These are phyloP conservation scores for Actinemys pallida DNA, from an alignment of 2,113 vertebrate genomes.

Conservation along the genomic window DNA sequence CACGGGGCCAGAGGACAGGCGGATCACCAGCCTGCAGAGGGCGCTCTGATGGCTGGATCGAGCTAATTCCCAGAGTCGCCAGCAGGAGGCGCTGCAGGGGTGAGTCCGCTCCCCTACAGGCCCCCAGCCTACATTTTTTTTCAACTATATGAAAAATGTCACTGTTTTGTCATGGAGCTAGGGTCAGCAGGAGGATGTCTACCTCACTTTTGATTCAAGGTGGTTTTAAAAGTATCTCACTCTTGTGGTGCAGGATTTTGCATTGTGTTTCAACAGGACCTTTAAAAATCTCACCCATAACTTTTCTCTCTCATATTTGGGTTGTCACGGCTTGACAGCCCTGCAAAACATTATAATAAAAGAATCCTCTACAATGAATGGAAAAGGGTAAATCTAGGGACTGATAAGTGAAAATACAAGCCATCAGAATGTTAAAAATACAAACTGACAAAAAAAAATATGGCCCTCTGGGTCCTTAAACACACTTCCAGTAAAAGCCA, in stretches of 20 bases:
- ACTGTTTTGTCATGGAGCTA: constrained; percentile 6
- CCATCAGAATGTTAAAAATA: constrained; percentile 47
- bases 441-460: constrained; percentile 60
- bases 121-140: not conserved
- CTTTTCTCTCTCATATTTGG: not conserved
- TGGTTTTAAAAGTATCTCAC: constrained; percentile 43
- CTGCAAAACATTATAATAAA: not conserved
- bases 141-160: constrained; percentile 20
- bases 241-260: not conserved
- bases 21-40: no score
- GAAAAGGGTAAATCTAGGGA: constrained; percentile 33
- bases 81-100: no score
- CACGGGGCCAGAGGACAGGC: no score
- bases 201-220: constrained; percentile 52
- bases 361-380: not conserved
- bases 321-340: not conserved
- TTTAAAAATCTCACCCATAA: constrained; percentile 8
- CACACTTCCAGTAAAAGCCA: constrained; percentile 36
- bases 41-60: no score
- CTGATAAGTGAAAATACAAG: constrained; percentile 17
- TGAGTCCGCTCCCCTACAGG: not conserved
- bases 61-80: no score
- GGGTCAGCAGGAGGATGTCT: constrained; percentile 37
- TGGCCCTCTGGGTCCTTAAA: constrained; percentile 32
- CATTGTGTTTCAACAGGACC: constrained; percentile 11